A percentile compares a stretch with the other conserved stretches of the same genome.
These are phyloP conservation scores for Tetrax tetrax DNA, from an alignment of 2,113 vertebrate species.

Conservation along the genomic window DNA sequence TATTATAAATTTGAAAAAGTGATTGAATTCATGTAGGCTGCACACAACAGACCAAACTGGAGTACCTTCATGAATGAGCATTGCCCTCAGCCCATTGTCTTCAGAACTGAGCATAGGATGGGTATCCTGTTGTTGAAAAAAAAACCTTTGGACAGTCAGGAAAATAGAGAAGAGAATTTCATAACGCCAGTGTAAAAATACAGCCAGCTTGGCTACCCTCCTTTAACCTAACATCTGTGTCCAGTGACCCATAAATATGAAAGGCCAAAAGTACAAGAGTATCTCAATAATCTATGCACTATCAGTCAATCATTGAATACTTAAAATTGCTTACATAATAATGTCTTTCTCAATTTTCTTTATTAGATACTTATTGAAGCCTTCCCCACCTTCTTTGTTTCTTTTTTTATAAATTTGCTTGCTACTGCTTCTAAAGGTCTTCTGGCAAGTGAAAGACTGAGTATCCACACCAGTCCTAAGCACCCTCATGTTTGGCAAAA, in stretches of 20 bases:
- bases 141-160: background rate
- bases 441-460: background rate
- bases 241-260: background rate
- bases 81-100: background rate
- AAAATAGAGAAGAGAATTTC: background rate
- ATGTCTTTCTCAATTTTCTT: constrained; percentile 18
- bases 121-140: background rate
- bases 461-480: background rate
- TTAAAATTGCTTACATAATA: background rate
- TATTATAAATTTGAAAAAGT: background rate
- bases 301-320: background rate
- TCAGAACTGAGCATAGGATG: background rate
- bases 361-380: constrained; percentile 18
- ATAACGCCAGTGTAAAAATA: background rate
- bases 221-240: background rate
- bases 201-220: background rate
- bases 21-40: accelerated
- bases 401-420: background rate
- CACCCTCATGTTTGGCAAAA: background rate
- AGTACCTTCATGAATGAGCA: background rate
- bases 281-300: background rate
- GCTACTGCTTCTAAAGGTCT: background rate
- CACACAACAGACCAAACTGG: background rate
- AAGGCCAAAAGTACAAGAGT: background rate
- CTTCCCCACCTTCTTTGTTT: accelerated